Evolutionary conservation across 2,888 invertebrate genomes (phyloP).

Genomic region (Brenthis hecate): DNA sequence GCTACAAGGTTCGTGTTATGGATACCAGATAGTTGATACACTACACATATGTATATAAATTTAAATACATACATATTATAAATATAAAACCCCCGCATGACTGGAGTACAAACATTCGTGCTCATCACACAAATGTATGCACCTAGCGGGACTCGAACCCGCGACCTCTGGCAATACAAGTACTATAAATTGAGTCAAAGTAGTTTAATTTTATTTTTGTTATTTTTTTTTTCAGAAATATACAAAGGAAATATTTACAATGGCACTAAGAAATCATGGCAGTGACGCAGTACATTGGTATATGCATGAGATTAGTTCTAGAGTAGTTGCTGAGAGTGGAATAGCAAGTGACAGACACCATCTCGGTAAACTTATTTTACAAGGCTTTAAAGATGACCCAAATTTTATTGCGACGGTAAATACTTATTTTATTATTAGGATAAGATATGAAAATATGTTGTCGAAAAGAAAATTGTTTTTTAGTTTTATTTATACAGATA

Average conservation of each 20-base stretch:
- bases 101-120: too few relatives aligned
- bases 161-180: too few relatives aligned
- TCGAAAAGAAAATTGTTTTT: too few relatives aligned
- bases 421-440: conserved; percentile 1
- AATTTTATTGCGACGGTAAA: conserved; percentile 27
- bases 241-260: neutral
- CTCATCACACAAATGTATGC: too few relatives aligned
- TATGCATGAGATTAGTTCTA: conserved; percentile 37
- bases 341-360: conserved; percentile 47
- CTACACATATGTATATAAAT: too few relatives aligned
- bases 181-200: too few relatives aligned
- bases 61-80: too few relatives aligned
- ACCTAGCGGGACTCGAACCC: too few relatives aligned
- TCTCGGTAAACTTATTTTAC: conserved; percentile 47
- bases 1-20: too few relatives aligned
- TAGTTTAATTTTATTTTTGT: neutral
- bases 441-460: neutral
- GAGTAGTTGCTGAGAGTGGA: conserved; percentile 45
- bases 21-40: too few relatives aligned
- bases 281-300: conserved; percentile 38
- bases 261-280: conserved; percentile 15
- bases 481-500: neutral
- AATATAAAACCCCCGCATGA: too few relatives aligned
- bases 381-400: conserved; percentile 44
- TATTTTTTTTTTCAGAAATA: neutral